These are phyloP conservation scores for Pinna nobilis DNA, from an alignment of 1,140 invertebrate species.

Conservation along the genomic window DNA sequence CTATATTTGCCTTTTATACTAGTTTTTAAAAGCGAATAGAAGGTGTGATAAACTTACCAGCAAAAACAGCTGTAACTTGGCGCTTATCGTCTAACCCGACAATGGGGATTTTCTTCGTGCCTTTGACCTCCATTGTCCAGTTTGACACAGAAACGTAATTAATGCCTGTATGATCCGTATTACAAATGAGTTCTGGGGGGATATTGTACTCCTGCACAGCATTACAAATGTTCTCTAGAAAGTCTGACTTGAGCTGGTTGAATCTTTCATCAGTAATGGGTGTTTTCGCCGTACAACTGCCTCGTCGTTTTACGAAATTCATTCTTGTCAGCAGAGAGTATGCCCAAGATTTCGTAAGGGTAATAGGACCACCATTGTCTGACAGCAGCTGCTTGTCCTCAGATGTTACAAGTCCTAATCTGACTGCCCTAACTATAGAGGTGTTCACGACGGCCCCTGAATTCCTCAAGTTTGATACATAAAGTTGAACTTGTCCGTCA, in stretches of 20 bases:
- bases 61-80: slow-evolving; percentile 16
- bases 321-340: slow-evolving; percentile 11
- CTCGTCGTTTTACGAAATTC: slow-evolving; percentile 16
- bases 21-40: neutral
- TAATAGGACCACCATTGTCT: neutral
- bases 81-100: slow-evolving; percentile 14
- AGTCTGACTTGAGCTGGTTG: slow-evolving; percentile 2
- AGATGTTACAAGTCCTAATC: neutral
- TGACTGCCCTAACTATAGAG: neutral
- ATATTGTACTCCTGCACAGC: slow-evolving; percentile 8
- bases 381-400: slow-evolving; percentile 7
- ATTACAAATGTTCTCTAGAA: slow-evolving; percentile 1
- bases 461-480: neutral
- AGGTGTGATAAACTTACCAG: slow-evolving; percentile 1
- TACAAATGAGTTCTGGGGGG: slow-evolving; percentile 7
- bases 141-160: slow-evolving; percentile 11
- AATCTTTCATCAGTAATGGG: slow-evolving; percentile 12
- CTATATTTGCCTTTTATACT: neutral
- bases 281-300: slow-evolving; percentile 25
- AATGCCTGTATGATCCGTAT: slow-evolving; percentile 3
- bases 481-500: slow-evolving; percentile 5
- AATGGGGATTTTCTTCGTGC: slow-evolving; percentile 9
- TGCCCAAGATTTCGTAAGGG: slow-evolving; percentile 5
- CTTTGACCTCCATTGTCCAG: slow-evolving; percentile 6
- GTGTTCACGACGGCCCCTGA: slow-evolving; percentile 14